Conservation (phyloP, 2,888 invertebrate genomes). For the Oscheius myriophilus region DNA sequence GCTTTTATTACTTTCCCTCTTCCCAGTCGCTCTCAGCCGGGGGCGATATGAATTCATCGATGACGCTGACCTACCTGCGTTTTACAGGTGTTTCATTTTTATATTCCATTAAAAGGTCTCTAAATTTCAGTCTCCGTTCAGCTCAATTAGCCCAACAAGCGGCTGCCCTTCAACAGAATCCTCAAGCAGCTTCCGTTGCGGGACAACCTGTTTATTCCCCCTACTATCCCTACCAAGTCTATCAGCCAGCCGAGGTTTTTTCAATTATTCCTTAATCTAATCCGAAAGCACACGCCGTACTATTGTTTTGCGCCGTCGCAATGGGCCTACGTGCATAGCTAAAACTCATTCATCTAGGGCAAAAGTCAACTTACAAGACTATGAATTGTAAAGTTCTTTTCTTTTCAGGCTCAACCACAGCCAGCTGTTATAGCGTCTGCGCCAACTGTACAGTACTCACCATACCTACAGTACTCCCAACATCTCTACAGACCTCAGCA, state of each 20-base stretch:
- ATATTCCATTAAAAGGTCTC: not conserved
- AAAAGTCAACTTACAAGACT: too few relatives aligned
- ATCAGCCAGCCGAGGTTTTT: conserved; percentile 20
- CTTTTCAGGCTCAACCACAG: not conserved
- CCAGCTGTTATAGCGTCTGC: not conserved
- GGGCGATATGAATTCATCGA: conserved; percentile 33
- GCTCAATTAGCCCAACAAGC: conserved; percentile 28
- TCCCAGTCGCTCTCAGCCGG: not conserved
- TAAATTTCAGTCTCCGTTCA: conserved; percentile 16
- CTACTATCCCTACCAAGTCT: conserved; percentile 21
- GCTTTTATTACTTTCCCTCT: conserved; percentile 2
- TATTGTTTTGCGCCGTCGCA: not conserved
- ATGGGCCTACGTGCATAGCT: too few relatives aligned
- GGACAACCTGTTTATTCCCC: conserved; percentile 9
- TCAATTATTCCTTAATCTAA: not conserved
- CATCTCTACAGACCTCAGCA: conserved; percentile 13
- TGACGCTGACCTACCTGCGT: conserved; percentile 27
- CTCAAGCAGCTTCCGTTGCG: not conserved
- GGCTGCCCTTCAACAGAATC: conserved; percentile 2
- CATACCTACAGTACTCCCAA: conserved; percentile 21
- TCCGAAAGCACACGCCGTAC: conserved; percentile 1
- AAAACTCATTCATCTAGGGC: too few relatives aligned
- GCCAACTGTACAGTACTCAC: conserved; percentile 11
- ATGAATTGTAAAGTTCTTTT: not conserved
- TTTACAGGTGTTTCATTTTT: conserved; percentile 21